phyloP scores from a whole-genome alignment of 2,797 vertebrate genomes.

The Spinus olivaceus region DNA sequence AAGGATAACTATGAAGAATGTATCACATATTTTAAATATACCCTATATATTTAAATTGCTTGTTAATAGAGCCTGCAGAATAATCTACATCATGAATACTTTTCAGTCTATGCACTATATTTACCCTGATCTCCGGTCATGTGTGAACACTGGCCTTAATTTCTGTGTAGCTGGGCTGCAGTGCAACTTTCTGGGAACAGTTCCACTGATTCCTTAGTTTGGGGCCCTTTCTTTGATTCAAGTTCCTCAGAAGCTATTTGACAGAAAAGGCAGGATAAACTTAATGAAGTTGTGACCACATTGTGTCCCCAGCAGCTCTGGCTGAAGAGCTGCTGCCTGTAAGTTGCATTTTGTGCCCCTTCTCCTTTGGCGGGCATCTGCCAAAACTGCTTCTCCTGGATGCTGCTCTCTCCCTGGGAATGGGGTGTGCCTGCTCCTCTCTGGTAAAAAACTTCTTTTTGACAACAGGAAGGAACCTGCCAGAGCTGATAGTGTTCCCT shows the following conservation, averaged over 20 bases:
- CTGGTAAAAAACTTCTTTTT: not conserved
- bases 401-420: not conserved
- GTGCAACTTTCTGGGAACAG: not conserved
- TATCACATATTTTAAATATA: not conserved
- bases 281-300: fast-evolving
- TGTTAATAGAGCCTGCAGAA: not conserved
- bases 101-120: not conserved
- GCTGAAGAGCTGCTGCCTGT: not conserved
- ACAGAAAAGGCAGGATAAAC: not conserved
- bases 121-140: not conserved
- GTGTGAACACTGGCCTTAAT: not conserved
- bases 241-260: not conserved
- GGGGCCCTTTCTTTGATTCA: not conserved
- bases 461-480: not conserved
- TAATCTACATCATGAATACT: not conserved
- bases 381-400: not conserved
- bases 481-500: not conserved
- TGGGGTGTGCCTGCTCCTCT: not conserved
- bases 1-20: not conserved
- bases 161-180: not conserved
- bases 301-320: not conserved
- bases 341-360: not conserved
- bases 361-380: not conserved
- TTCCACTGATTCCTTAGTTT: not conserved
- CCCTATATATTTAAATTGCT: not conserved